Conservation (phyloP, 64 coral and sea anemone species). For the Stichodactyla helianthus region DNA sequence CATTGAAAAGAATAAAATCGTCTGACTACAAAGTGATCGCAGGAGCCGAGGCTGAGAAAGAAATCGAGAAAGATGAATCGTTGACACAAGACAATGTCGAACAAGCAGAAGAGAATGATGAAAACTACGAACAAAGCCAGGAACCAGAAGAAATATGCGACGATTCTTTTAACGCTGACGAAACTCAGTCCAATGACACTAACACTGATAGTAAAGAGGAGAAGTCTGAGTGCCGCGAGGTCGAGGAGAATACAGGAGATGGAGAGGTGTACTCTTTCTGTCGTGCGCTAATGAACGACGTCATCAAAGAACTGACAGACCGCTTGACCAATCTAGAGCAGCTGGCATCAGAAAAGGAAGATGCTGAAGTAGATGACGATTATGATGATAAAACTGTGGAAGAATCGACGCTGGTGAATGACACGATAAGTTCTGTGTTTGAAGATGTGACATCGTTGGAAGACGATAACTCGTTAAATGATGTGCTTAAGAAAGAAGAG, state of each 20-base stretch:
- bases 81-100: not conserved
- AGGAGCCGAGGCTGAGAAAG: not conserved
- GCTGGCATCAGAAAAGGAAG: not conserved
- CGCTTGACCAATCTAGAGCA: not conserved
- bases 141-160: not conserved
- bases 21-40: not conserved
- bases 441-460: not conserved
- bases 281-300: constrained; percentile 2
- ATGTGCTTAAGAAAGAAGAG: constrained; percentile 1
- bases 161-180: too few species aligned
- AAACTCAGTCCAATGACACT: not conserved
- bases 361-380: not conserved
- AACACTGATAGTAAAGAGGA: not conserved
- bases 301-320: not conserved
- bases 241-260: not conserved
- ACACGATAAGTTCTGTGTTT: not conserved
- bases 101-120: not conserved
- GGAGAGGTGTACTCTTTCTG: not conserved
- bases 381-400: not conserved
- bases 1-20: not conserved
- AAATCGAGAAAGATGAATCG: not conserved
- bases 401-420: not conserved
- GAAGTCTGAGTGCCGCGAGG: not conserved
- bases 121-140: not conserved
- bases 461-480: not conserved